These are phyloP conservation scores for Hoplostethus atlanticus DNA, from an alignment of 2,797 vertebrate genomes.

Conservation along the genomic window DNA sequence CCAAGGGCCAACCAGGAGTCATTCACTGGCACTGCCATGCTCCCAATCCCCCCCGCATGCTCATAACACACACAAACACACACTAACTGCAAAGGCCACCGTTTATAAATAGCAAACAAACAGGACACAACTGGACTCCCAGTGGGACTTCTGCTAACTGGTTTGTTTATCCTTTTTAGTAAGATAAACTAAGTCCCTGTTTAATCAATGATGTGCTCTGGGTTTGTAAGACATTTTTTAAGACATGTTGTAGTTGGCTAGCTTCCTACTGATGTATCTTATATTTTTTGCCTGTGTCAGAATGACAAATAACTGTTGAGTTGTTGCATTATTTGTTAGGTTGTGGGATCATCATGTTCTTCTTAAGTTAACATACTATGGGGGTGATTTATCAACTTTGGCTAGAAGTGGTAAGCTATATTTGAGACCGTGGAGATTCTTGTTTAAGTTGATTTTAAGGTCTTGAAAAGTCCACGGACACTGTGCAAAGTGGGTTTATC, in stretches of 20 bases:
- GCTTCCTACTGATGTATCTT: not conserved
- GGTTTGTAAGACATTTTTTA: constrained; percentile 1
- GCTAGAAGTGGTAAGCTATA: not conserved
- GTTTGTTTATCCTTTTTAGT: constrained; percentile 60
- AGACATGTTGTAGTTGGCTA: not conserved
- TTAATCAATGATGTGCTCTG: not conserved
- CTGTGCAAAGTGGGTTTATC: not conserved
- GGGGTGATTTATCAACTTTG: not conserved
- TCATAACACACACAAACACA: constrained; percentile 66
- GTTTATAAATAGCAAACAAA: constrained; percentile 83
- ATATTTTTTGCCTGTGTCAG: not conserved
- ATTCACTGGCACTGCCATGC: constrained; percentile 42
- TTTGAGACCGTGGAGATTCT: not conserved
- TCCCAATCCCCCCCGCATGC: constrained; percentile 48
- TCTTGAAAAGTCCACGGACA: not conserved
- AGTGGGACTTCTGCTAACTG: constrained; percentile 53
- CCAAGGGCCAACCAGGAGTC: constrained; percentile 52
- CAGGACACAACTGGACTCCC: constrained; percentile 66
- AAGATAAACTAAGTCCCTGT: not conserved
- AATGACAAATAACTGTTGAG: not conserved
- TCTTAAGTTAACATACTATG: constrained; percentile 2
- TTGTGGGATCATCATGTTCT: constrained; percentile 13
- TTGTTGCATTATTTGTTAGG: constrained; percentile 2
- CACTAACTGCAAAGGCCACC: constrained; percentile 81
- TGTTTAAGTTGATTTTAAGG: not conserved